Evolutionary conservation across 1,140 invertebrate species (phyloP), one percentile per base, ranked within the genome.

Genomic region (Sinella curviseta): DNA sequence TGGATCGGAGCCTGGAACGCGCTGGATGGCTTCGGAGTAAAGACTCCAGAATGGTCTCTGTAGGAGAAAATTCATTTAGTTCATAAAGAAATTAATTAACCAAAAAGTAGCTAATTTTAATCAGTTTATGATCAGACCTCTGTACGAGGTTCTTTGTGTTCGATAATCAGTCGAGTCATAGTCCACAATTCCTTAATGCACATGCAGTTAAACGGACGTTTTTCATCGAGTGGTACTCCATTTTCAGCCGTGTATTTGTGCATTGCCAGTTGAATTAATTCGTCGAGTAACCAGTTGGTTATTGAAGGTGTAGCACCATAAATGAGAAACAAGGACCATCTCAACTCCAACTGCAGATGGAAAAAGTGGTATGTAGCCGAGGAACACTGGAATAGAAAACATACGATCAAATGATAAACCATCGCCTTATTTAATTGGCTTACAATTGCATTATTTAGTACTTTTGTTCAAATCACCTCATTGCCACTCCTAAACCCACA

Each of bases 321-420:
- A 14, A 85, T 76, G 14, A 79, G 80, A 14, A 85, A 78, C 33
- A 83, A 77, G 76, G 79, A 85, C 85, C 85, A 85, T n/a, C 84
- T 81, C 30, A 85, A 48, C 70, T 85, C 85, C 77, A 85, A 73
- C 33, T 85, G 82, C n/a, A 84, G 73, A 77, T 85, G 85, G 39
- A 85, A 82, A 28, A 85, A 76, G 67, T 85, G 84, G 74, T 84
- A 85, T 4, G 76, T 74, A 1, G 84, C 78, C 28, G 83, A 83
- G 0, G 80, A 67, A 36, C 83, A 84, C 85, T 85, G 77, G 1
- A 77, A 82, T 35, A 55, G n/a, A 35, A 78, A 78, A 36, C 60
- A 65, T 48, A 54, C 20, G n/a, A n/a, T n/a, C n/a, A n/a, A n/a
- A n/a, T n/a, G n/a, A n/a, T n/a, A n/a, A n/a, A n/a, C n/a, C n/a